Conservation (phyloP, 2,888 invertebrate genomes). For the Calameuta filiformis region DNA sequence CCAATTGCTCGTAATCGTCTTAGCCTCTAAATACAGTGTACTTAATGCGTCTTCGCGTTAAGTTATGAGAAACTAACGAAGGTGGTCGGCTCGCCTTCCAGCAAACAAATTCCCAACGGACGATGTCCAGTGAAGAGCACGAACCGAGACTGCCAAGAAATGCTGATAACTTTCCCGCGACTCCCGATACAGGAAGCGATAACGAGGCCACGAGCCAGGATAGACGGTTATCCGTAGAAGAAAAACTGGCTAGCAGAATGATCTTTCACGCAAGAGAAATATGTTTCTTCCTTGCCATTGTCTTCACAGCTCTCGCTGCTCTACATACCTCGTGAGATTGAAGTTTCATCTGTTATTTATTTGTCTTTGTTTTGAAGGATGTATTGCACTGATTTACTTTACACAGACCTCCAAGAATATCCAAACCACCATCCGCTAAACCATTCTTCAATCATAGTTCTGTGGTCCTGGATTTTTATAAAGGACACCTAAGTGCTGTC, state of each 20-base stretch:
- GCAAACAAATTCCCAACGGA: constrained; percentile 34
- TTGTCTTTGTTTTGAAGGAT: neutral
- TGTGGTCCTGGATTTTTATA: constrained; percentile 80
- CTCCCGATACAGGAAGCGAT: constrained; percentile 19
- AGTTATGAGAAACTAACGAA: constrained; percentile 33
- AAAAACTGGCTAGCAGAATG: constrained; percentile 65
- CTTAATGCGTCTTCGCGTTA: neutral
- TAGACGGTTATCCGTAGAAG: constrained; percentile 43
- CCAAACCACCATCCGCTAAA: constrained; percentile 72
- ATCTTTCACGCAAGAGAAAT: constrained; percentile 75
- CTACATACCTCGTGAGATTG: constrained; percentile 77
- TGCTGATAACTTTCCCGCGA: constrained; percentile 50
- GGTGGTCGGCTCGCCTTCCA: constrained; percentile 17
- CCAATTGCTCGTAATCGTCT: constrained; percentile 38
- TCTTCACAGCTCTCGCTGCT: constrained; percentile 77
- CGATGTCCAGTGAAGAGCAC: constrained; percentile 55
- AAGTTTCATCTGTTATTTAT: constrained; percentile 31
- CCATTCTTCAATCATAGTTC: constrained; percentile 80
- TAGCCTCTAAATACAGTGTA: constrained; percentile 3
- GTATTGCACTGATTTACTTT: constrained; percentile 54
- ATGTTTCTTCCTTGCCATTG: constrained; percentile 73
- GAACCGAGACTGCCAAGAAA: constrained; percentile 50
- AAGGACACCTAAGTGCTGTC: constrained; percentile 78
- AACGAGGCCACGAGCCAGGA: constrained; percentile 24
- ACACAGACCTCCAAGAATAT: constrained; percentile 70